Percentiles rank a stretch among this genome's conserved stretches.
These are phyloP conservation scores for Nothocercus nigrocapillus DNA, from an alignment of 2,113 vertebrate genomes.

Conservation along the genomic window DNA sequence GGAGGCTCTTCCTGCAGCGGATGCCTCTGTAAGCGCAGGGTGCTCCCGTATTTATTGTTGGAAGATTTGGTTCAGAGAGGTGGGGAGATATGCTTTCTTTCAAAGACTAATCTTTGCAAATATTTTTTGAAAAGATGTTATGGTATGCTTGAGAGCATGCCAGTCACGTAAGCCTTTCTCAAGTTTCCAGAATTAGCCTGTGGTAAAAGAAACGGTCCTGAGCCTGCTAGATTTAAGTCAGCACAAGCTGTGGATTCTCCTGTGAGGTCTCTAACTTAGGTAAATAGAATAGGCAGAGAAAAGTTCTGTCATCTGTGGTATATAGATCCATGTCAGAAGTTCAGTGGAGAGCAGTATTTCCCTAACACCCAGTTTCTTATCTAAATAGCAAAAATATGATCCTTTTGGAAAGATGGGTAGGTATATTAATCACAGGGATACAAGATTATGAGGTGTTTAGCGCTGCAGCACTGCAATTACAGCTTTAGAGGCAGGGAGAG, in stretches of 20 bases:
- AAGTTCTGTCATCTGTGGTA: not conserved
- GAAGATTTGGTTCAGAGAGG: not conserved
- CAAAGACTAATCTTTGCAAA: not conserved
- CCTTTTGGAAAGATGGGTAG: not conserved
- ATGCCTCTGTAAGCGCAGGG: not conserved
- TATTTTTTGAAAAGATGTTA: not conserved
- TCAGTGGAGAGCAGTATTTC: not conserved
- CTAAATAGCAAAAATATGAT: not conserved
- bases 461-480: not conserved
- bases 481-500: not conserved
- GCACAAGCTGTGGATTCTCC: not conserved
- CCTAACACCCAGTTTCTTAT: not conserved
- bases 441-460: not conserved
- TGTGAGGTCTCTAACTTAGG: conserved; percentile 10
- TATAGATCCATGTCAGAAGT: not conserved
- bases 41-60: not conserved
- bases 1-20: not conserved
- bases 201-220: not conserved
- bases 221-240: conserved; percentile 4
- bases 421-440: not conserved
- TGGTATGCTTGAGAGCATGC: not conserved
- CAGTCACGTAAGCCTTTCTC: not conserved
- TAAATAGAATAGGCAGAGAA: not conserved
- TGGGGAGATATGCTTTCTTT: not conserved
- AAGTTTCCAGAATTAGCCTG: not conserved